These are phyloP conservation scores for Clistopyga incitator DNA, from an alignment of 2,888 invertebrate genomes.

Conservation along the genomic window DNA sequence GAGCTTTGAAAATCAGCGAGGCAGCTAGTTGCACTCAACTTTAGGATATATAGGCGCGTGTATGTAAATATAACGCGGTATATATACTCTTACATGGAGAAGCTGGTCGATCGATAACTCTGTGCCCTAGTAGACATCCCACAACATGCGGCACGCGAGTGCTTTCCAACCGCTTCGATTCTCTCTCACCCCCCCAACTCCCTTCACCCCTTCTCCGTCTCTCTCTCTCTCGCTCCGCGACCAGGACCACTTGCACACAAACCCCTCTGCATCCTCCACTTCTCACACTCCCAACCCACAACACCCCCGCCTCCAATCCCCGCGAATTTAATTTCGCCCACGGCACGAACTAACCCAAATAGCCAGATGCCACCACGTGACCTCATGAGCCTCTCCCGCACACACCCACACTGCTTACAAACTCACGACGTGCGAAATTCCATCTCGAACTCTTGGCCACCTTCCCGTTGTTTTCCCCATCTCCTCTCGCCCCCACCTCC, in stretches of 20 bases:
- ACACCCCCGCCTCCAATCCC: slow-evolving; percentile 21
- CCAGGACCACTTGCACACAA: slow-evolving; percentile 33
- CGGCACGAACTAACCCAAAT: slow-evolving; percentile 74
- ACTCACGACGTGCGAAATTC: slow-evolving; percentile 46
- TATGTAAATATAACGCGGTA: slow-evolving; percentile 2
- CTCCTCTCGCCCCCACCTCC: no score
- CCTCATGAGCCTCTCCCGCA: slow-evolving; percentile 49
- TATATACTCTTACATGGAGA: slow-evolving; percentile 37
- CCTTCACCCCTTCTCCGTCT: background rate
- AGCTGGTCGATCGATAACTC: slow-evolving; percentile 57
- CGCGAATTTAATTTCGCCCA: slow-evolving; percentile 72
- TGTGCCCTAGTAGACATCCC: slow-evolving; percentile 55
- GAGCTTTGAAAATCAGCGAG: slow-evolving; percentile 56
- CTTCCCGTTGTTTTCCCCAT: background rate
- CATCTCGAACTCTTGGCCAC: slow-evolving; percentile 14
- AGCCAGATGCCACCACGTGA: slow-evolving; percentile 69
- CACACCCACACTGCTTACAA: background rate
- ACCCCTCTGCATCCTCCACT: slow-evolving; percentile 31
- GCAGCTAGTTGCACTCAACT: slow-evolving; percentile 48
- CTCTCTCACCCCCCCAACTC: slow-evolving; percentile 13
- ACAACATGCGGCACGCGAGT: slow-evolving; percentile 63
- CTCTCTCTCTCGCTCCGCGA: background rate
- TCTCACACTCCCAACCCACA: slow-evolving; percentile 33
- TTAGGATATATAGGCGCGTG: slow-evolving; percentile 11
- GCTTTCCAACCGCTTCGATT: slow-evolving; percentile 59